Base-by-base conservation (phyloP, 2,113 vertebrate species). In the Sceloporus undulatus region DNA sequence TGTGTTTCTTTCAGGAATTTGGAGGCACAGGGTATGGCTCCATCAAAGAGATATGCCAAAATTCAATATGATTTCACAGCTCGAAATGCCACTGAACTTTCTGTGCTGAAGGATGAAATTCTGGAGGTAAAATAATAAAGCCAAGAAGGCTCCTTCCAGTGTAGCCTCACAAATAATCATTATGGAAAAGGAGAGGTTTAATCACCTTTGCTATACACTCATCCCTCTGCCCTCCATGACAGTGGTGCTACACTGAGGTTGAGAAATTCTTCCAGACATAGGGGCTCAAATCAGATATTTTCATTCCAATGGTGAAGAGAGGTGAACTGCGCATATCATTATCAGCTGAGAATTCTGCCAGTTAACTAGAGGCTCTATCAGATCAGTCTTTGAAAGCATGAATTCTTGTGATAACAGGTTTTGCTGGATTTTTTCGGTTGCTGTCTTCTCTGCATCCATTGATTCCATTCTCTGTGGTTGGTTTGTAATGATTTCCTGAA, bases 1-100 rank as follows among this genome's bases (percentile, higher is more conserved):
- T 75, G 4, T 4, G 34, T 88, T 70, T 84, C 23, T 65, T 62
- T 0, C 93, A 98, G 98, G 94, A 97, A 96, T 82, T 97, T 97
- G 80, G 97, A 97, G n/a, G 95, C 94, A 11, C 95, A 92, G 68
- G 94, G 91, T 25, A 94, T 95, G 90, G 89, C 94, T 71, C 87
- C 71, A 8, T 62, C 89, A 3, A 97, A 95, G 54, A 98, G 97
- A 97, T 98, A 96, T 73, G 98, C 97, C 97, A 98, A 97, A 97
- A 97, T 98, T 62, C 97, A 95, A 87, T 99, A 99, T 5, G 98
- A 98, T 94, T 99, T 99, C 93, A 98, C 99, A 0, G 98, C 98
- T 0, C 96, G 97, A 16, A 99, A 99, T 34, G 97, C 98, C 96
- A 98, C 97, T 0, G 98, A 99, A 94, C 97, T 99, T 68, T 99